Conservation (phyloP, 92 coral and sea anemone genomes). For the Porites cylindrica region DNA sequence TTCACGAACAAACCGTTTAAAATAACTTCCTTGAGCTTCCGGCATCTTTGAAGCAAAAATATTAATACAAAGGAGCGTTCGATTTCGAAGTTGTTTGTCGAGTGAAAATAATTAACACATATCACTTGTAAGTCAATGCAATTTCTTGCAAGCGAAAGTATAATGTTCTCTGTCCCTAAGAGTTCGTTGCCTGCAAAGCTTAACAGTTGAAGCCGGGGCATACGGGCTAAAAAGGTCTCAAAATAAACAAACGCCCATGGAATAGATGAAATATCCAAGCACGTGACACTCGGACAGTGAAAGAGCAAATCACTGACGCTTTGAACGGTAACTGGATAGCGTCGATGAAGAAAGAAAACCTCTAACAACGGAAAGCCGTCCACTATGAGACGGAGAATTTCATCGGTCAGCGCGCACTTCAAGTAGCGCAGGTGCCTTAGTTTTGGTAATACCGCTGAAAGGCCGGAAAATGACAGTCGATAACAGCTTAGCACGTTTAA, state of each 20-base stretch:
- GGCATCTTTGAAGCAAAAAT: slow-evolving; percentile 56
- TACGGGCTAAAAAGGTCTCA: slow-evolving; percentile 68
- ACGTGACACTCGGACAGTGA: slow-evolving; percentile 67
- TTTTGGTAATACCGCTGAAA: slow-evolving; percentile 65
- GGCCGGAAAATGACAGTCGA: slow-evolving; percentile 52
- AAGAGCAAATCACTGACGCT: slow-evolving; percentile 64
- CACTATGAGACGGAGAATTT: slow-evolving; percentile 48
- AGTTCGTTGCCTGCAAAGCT: slow-evolving; percentile 82
- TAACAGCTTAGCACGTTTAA: slow-evolving; percentile 75
- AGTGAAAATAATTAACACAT: slow-evolving; percentile 74
- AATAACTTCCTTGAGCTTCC: slow-evolving; percentile 54
- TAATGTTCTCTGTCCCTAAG: slow-evolving; percentile 67
- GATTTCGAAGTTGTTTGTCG: slow-evolving; percentile 64
- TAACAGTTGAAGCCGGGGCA: slow-evolving; percentile 58
- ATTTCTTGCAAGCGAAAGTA: slow-evolving; percentile 54
- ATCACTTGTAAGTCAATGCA: slow-evolving; percentile 53
- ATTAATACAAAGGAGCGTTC: slow-evolving; percentile 70
- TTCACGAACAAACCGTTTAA: slow-evolving; percentile 79
- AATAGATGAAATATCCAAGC: slow-evolving; percentile 82
- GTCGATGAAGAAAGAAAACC: slow-evolving; percentile 72
- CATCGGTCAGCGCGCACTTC: slow-evolving; percentile 81
- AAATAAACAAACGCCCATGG: slow-evolving; percentile 75
- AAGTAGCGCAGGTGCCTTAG: slow-evolving; percentile 82
- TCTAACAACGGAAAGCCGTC: slow-evolving; percentile 67
- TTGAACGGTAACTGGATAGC: slow-evolving; percentile 80